Percentiles rank a stretch among this genome's conserved stretches.
Evolutionary conservation across 1,140 invertebrate genomes (phyloP).

Genomic region (Pseudomyrmex pallidus): DNA sequence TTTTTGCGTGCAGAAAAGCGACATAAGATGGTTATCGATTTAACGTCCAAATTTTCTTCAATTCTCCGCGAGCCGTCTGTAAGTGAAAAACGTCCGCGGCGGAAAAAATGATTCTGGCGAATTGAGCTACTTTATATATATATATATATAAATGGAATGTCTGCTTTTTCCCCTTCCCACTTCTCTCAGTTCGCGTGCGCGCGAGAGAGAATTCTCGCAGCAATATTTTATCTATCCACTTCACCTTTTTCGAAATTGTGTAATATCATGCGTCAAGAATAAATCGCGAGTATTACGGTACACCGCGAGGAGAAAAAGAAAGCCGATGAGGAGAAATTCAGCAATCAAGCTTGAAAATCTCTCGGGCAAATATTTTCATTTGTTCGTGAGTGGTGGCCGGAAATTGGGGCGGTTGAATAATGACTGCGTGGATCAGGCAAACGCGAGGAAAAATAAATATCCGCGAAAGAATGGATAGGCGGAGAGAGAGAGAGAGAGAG

Average conservation of each 20-base stretch:
- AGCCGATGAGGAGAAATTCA: constrained; percentile 31
- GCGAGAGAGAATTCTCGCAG: constrained; percentile 4
- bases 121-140: constrained; percentile 31
- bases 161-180: constrained; percentile 4
- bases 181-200: background rate
- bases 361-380: constrained; percentile 36
- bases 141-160: constrained; percentile 47
- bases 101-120: constrained; percentile 25
- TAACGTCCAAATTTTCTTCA: constrained; percentile 1
- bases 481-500: background rate
- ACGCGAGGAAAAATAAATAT: constrained; percentile 51
- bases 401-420: constrained; percentile 65
- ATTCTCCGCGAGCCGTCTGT: background rate
- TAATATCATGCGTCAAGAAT: constrained; percentile 48
- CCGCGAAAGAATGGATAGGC: constrained; percentile 4
- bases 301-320: constrained; percentile 27
- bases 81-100: constrained; percentile 10
- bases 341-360: constrained; percentile 53
- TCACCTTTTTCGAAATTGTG: constrained; percentile 38
- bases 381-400: constrained; percentile 31
- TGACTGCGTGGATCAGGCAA: constrained; percentile 57
- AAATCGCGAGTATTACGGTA: constrained; percentile 45
- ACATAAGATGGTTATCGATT: background rate
- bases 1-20: background rate
- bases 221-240: constrained; percentile 44